Evolutionary conservation across 2,888 invertebrate species (phyloP).

Genomic region (Dicroscelio sp.): DNA sequence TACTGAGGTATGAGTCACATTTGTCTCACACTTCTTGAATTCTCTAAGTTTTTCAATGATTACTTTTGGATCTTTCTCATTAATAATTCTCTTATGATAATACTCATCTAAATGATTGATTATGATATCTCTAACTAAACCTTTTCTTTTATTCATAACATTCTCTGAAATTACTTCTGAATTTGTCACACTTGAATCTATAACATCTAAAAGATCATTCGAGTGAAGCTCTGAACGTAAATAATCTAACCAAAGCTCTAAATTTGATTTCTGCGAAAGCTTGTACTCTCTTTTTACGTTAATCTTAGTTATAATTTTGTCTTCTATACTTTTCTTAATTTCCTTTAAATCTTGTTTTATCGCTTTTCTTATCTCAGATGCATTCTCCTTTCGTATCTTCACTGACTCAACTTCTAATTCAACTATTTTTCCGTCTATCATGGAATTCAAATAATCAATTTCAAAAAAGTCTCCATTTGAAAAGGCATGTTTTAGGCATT

Average conservation of each 20-base stretch:
- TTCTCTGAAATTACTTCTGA: neutral
- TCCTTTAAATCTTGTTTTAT: neutral
- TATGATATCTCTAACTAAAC: conserved; percentile 10
- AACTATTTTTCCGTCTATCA: too few relatives aligned
- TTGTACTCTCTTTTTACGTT: neutral
- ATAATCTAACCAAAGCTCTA: conserved; percentile 2
- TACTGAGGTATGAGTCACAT: conserved; percentile 2
- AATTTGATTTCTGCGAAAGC: neutral
- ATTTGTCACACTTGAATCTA: neutral
- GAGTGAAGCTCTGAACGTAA: neutral
- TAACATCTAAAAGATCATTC: neutral
- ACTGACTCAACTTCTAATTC: too few relatives aligned
- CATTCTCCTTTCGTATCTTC: too few relatives aligned
- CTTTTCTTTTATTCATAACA: neutral
- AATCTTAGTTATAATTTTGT: neutral
- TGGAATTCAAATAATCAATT: too few relatives aligned
- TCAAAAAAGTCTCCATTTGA: too few relatives aligned
- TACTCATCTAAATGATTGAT: neutral
- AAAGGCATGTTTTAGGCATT: too few relatives aligned
- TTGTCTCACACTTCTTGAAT: neutral
- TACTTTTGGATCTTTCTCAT: neutral
- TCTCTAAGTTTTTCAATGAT: neutral
- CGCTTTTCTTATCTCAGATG: too few relatives aligned
- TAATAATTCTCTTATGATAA: neutral
- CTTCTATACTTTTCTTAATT: neutral